Conservation (phyloP, 2,797 vertebrate species). For the Hybognathus amarus region DNA sequence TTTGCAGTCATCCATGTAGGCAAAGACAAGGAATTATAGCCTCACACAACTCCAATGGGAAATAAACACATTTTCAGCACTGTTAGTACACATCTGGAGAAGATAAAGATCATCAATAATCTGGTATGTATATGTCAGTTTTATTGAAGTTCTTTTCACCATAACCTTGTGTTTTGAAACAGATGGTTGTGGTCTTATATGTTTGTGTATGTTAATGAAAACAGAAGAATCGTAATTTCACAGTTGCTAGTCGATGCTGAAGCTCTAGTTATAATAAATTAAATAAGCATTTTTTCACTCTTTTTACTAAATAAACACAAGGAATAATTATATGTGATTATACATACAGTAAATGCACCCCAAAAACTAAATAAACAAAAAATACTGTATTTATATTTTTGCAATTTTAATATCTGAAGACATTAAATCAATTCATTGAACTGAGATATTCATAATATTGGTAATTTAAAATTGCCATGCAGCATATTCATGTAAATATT, state of each 20-base stretch:
- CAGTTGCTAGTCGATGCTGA: background rate
- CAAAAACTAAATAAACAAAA: background rate
- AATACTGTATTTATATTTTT: too few relatives aligned
- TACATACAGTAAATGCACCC: background rate
- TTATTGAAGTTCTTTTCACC: conserved; percentile 31
- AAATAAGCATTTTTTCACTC: background rate
- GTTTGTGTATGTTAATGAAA: conserved; percentile 16
- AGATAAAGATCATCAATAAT: conserved; percentile 22
- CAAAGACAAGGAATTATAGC: conserved; percentile 39
- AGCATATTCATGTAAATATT: background rate
- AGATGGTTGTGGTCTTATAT: conserved; percentile 15
- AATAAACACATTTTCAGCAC: conserved; percentile 28
- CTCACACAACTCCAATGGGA: conserved; percentile 40
- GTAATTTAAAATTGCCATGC: too few relatives aligned
- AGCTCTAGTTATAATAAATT: background rate
- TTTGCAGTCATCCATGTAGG: conserved; percentile 34
- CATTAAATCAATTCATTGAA: background rate
- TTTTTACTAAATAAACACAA: background rate
- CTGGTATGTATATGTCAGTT: conserved; percentile 22
- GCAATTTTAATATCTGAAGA: too few relatives aligned
- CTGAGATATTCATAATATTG: background rate
- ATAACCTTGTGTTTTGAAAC: conserved; percentile 19
- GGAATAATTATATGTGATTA: background rate
- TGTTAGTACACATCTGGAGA: conserved; percentile 42
- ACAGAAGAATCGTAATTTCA: background rate